Evolutionary conservation across 2,113 vertebrate species (phyloP), one percentile per base, ranked within the genome.

Genomic region (Vireo altiloquus): DNA sequence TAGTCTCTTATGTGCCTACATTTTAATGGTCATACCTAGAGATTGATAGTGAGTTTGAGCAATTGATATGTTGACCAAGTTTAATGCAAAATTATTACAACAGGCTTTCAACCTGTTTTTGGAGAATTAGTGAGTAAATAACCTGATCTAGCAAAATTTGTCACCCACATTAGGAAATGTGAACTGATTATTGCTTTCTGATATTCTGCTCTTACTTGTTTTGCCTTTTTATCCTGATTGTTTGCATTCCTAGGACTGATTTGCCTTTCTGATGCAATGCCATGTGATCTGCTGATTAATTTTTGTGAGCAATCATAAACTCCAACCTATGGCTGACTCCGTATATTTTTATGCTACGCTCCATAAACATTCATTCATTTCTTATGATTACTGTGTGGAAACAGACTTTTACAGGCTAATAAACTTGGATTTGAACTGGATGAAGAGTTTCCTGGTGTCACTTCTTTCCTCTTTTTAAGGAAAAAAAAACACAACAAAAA

Each of bases 241-340:
- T 96, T 96, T 95, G 90, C 94, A 76, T 95, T 94, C 71, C 87
- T 94, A 77, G 87, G 89, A 89, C 86, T 97, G 96, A 97, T 96
- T 97, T 97, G 94, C 93, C 91, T 92, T 97, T 97, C 92, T 90
- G 70, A 95, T 97, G 96, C 91, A 97, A 94, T 92, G 84, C 72
- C 89, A 82, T 75, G 82, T 96, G 92, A 96, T 95, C 84, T 95
- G 84, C 87, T 95, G 95, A 94, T 97, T 97, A 97, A 95, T 96
- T 97, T 97, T 95, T 97, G 96, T 96, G 42, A 39, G 92, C 91
- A 95, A 92, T 94, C 90, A 94, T 92, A 82, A 92, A 89, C 79
- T 86, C 80, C 33, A 89, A 87, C 83, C 89, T 95, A 30, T 28
- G 56, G 94, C 88, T 95, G 95, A 68, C 84, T 92, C 14, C 57